Percentiles rank a stretch among this genome's conserved stretches.
Conservation (phyloP, 2,113 vertebrate species). For the Anarhynchus alexandrinus region DNA sequence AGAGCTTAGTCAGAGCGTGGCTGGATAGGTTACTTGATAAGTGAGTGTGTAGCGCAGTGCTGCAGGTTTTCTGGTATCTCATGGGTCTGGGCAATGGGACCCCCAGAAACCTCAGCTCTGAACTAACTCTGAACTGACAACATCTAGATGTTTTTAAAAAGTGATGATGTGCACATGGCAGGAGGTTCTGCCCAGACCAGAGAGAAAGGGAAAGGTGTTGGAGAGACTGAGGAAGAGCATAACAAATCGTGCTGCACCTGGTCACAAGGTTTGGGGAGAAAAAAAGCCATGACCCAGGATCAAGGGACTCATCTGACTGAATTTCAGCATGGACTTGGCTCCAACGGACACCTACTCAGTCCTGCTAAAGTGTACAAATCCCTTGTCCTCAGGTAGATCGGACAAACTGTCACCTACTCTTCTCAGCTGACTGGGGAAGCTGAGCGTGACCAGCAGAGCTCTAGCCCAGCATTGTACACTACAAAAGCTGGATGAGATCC, state of each 20-base stretch:
- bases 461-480: fast-evolving
- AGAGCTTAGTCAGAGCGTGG: background rate
- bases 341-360: background rate
- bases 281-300: background rate
- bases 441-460: background rate
- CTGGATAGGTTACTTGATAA: background rate
- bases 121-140: background rate
- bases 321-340: background rate
- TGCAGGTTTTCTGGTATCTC: background rate
- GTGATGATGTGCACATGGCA: background rate
- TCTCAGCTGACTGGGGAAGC: background rate
- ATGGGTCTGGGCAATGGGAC: background rate
- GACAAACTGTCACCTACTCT: background rate
- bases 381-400: background rate
- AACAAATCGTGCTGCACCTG: background rate
- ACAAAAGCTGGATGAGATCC: background rate
- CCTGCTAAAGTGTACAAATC: background rate
- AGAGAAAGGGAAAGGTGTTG: background rate
- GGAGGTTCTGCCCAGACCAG: background rate
- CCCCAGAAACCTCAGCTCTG: background rate
- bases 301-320: background rate
- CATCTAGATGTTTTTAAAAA: background rate
- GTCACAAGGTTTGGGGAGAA: background rate
- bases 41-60: fast-evolving
- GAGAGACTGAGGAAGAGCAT: background rate